Percentiles rank a stretch among this genome's conserved stretches.
phyloP scores from a whole-genome alignment of 2,797 vertebrate species.

The Saguinus oedipus region DNA sequence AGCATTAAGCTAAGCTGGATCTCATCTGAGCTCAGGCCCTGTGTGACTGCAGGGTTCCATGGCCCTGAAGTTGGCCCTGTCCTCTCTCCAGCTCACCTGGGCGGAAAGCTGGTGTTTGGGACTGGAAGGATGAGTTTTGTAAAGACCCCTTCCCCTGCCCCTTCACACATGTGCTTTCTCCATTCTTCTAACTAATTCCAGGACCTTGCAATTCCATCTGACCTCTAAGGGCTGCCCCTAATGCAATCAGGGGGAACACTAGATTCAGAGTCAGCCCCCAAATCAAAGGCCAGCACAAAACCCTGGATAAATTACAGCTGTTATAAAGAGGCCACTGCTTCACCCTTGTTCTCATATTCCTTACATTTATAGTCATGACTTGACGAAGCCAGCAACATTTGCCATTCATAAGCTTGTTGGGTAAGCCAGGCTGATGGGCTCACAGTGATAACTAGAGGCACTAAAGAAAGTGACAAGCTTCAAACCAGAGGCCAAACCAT shows the following conservation, averaged over 20 bases:
- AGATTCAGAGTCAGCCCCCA: slow-evolving; percentile 84
- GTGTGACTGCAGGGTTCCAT: accelerated
- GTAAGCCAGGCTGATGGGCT: slow-evolving; percentile 82
- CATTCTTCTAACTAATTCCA: slow-evolving; percentile 95
- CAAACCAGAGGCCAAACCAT: slow-evolving; percentile 53
- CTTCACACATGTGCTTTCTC: slow-evolving; percentile 84
- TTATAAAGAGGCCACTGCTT: slow-evolving; percentile 85
- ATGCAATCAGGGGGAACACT: slow-evolving; percentile 89
- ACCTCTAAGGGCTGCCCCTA: slow-evolving; percentile 88
- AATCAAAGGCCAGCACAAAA: slow-evolving; percentile 85
- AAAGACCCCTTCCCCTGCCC: slow-evolving; percentile 79
- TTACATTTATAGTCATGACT: slow-evolving; percentile 84
- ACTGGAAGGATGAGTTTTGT: slow-evolving; percentile 70
- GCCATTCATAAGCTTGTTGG: slow-evolving; percentile 82
- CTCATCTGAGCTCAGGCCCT: background rate
- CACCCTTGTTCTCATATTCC: slow-evolving; percentile 83
- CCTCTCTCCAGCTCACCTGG: background rate
- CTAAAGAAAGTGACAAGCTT: slow-evolving; percentile 79
- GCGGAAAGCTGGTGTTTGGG: background rate
- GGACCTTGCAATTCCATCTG: slow-evolving; percentile 90
- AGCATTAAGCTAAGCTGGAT: background rate
- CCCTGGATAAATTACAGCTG: slow-evolving; percentile 86
- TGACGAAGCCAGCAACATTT: slow-evolving; percentile 81
- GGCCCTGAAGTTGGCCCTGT: background rate
- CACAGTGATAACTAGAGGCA: slow-evolving; percentile 80